Conservation (phyloP, 2,888 invertebrate species). For the Morpho deidamia region DNA sequence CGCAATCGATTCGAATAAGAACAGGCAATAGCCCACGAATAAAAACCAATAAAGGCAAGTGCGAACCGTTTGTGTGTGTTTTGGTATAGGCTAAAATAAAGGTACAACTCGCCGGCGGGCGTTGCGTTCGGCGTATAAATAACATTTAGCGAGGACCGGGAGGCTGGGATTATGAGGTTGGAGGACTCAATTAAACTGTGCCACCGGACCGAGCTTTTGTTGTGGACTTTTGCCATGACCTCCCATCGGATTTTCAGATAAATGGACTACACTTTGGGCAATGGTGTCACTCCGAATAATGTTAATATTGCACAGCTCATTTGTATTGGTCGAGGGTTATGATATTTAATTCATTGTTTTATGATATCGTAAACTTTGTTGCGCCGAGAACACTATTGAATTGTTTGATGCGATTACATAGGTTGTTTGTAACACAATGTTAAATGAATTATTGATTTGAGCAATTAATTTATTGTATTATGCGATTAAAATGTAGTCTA, state of each 20-base stretch:
- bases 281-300: too few relatives aligned
- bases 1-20: neutral
- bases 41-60: neutral
- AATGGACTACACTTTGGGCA: conserved; percentile 65
- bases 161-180: conserved; percentile 72
- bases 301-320: too few relatives aligned
- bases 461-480: too few relatives aligned
- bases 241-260: conserved; percentile 69
- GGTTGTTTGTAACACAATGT: too few relatives aligned
- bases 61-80: neutral
- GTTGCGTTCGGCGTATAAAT: conserved; percentile 68
- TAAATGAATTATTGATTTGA: too few relatives aligned
- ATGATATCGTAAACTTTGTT: too few relatives aligned
- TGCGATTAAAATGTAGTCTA: too few relatives aligned
- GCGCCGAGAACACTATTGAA: too few relatives aligned
- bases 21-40: neutral
- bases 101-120: neutral
- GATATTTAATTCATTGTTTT: too few relatives aligned
- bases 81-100: neutral
- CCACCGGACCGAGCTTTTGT: conserved; percentile 72
- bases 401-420: too few relatives aligned
- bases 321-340: too few relatives aligned
- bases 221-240: conserved; percentile 72
- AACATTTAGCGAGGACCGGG: conserved; percentile 68
- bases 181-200: conserved; percentile 76